phyloP scores from a whole-genome alignment of 1,140 invertebrate species.

The Maniola jurtina region DNA sequence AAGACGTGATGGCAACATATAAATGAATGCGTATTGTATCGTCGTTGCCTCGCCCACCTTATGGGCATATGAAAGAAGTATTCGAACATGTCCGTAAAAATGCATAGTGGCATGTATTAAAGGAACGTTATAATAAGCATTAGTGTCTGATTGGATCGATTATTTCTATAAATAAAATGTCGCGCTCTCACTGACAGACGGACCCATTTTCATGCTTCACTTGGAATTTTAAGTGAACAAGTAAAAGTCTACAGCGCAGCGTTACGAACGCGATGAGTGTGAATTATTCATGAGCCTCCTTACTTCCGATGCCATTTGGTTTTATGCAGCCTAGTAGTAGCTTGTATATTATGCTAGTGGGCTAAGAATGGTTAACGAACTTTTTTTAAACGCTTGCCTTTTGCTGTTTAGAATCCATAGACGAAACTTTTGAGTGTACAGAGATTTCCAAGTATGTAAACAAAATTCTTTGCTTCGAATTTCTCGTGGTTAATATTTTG shows the following conservation, averaged over 20 bases:
- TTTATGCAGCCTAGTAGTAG: constrained; percentile 45
- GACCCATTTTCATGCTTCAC: constrained; percentile 39
- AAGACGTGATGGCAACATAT: no score
- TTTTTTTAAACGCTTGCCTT: constrained; percentile 28
- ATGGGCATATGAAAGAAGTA: no score
- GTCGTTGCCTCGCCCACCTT: no score
- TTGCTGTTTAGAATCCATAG: constrained; percentile 18
- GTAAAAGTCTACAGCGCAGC: constrained; percentile 55
- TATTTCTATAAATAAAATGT: neutral
- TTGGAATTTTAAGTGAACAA: constrained; percentile 43
- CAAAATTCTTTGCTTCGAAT: no score
- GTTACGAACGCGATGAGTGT: constrained; percentile 39
- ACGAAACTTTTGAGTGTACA: neutral
- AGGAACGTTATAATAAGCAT: neutral
- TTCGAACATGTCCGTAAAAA: neutral
- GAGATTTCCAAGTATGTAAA: neutral
- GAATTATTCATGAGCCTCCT: constrained; percentile 61
- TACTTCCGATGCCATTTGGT: constrained; percentile 53
- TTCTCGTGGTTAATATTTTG: neutral
- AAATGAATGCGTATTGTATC: no score
- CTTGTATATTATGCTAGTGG: constrained; percentile 38
- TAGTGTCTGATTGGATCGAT: neutral
- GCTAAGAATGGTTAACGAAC: constrained; percentile 43
- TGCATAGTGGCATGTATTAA: neutral
- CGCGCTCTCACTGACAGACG: constrained; percentile 31